Evolutionary conservation across 1,140 invertebrate species (phyloP).

Genomic region (Physella acuta): DNA sequence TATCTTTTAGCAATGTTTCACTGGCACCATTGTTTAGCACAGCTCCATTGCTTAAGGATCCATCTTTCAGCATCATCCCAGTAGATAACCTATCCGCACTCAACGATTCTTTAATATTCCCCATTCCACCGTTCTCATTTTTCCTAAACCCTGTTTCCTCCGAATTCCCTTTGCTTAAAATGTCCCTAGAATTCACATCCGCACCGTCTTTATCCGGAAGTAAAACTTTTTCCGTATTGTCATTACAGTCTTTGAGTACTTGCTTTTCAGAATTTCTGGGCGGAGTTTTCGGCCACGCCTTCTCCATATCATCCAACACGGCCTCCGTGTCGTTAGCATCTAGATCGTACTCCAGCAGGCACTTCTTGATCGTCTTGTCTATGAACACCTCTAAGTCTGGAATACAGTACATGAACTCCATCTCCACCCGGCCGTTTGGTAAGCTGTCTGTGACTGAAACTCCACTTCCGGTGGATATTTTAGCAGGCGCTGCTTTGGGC

Average conservation of each 20-base stretch:
- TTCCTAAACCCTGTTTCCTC: background rate
- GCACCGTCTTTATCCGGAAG: too few species aligned
- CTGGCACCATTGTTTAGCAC: background rate
- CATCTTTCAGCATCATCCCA: background rate
- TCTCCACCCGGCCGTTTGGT: background rate
- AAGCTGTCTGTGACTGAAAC: background rate
- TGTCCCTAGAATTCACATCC: too few species aligned
- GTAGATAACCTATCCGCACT: too few species aligned
- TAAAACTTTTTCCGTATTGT: conserved; percentile 20
- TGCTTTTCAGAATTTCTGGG: background rate
- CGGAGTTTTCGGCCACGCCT: conserved; percentile 13
- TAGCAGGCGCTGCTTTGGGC: background rate
- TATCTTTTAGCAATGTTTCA: background rate
- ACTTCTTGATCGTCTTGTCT: conserved; percentile 22
- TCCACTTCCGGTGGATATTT: background rate
- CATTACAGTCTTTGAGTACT: conserved; percentile 12
- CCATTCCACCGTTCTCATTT: too few species aligned
- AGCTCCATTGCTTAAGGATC: too few species aligned
- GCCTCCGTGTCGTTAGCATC: conserved; percentile 21
- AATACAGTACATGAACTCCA: conserved; percentile 23
- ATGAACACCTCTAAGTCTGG: conserved; percentile 17
- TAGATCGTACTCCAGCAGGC: conserved; percentile 18
- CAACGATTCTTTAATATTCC: too few species aligned
- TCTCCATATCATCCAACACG: conserved; percentile 18
- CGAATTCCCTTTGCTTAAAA: background rate